Conservation (phyloP, 2,113 vertebrate genomes). For the Crotalus helleri region DNA sequence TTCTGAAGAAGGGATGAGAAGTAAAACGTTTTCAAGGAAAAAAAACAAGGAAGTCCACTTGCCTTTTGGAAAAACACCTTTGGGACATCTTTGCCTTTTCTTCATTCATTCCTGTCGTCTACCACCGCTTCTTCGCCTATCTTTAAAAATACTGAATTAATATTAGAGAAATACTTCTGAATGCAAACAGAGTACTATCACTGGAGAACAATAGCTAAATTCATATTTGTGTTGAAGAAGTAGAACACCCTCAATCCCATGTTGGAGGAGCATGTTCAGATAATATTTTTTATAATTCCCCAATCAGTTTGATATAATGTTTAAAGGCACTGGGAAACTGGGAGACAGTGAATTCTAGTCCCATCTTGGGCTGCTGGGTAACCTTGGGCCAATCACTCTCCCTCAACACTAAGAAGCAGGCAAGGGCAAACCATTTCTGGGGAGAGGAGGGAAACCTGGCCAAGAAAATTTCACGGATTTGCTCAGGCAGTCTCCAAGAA, state of each 20-base stretch:
- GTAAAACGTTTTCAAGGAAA: no score
- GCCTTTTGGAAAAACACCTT: no score
- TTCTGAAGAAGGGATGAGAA: no score
- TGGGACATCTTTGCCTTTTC: background rate
- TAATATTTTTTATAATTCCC: background rate
- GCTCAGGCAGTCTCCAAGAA: background rate
- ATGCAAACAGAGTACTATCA: background rate
- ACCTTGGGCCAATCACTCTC: background rate
- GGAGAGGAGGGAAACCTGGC: background rate
- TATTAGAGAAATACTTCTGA: background rate
- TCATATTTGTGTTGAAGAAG: background rate
- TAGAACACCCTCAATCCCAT: no score
- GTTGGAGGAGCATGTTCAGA: background rate
- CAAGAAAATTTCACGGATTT: background rate
- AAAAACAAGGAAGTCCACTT: no score
- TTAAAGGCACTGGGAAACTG: background rate
- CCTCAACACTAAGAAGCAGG: background rate
- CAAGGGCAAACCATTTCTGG: background rate
- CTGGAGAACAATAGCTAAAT: background rate
- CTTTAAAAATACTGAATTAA: background rate
- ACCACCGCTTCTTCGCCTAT: no score
- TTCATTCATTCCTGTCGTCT: background rate
- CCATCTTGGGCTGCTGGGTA: background rate
- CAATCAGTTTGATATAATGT: background rate
- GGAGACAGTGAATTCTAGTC: background rate